These are phyloP conservation scores for Ichneumon xanthorius DNA, from an alignment of 2,888 invertebrate species.

Conservation along the genomic window DNA sequence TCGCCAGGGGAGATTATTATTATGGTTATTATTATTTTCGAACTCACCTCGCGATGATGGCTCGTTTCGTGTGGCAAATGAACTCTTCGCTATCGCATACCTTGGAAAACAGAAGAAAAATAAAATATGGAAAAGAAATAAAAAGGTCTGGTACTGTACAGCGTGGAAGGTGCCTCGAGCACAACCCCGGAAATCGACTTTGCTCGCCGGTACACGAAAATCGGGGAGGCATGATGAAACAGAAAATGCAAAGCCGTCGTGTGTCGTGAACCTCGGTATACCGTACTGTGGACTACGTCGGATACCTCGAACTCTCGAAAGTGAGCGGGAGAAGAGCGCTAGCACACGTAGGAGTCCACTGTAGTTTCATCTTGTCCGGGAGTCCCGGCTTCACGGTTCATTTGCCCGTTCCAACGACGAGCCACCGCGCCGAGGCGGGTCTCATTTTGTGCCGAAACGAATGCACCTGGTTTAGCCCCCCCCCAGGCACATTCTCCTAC, in stretches of 20 bases:
- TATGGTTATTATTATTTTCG: neutral
- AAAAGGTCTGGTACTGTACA: neutral
- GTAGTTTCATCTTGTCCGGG: slow-evolving; percentile 41
- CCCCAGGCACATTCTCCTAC: slow-evolving; percentile 20
- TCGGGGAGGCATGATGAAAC: slow-evolving; percentile 28
- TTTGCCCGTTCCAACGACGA: slow-evolving; percentile 56
- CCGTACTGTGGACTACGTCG: neutral
- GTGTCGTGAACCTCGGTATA: slow-evolving; percentile 25
- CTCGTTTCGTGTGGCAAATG: neutral
- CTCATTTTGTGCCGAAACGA: slow-evolving; percentile 57
- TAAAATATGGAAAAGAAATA: neutral
- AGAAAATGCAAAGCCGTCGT: slow-evolving; percentile 37
- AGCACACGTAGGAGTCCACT: neutral
- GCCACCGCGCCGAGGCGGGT: slow-evolving; percentile 11
- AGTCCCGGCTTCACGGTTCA: slow-evolving; percentile 65
- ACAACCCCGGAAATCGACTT: slow-evolving; percentile 54
- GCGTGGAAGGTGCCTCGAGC: slow-evolving; percentile 5
- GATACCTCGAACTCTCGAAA: slow-evolving; percentile 38
- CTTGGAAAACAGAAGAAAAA: neutral
- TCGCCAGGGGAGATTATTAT: neutral
- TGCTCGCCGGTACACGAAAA: slow-evolving; percentile 16
- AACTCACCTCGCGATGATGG: neutral
- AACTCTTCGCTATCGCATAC: neutral
- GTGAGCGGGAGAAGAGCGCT: slow-evolving; percentile 22
- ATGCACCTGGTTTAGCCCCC: slow-evolving; percentile 56